These are phyloP conservation scores for Nyleta sp. DNA, from an alignment of 2,888 invertebrate genomes.

Conservation along the genomic window DNA sequence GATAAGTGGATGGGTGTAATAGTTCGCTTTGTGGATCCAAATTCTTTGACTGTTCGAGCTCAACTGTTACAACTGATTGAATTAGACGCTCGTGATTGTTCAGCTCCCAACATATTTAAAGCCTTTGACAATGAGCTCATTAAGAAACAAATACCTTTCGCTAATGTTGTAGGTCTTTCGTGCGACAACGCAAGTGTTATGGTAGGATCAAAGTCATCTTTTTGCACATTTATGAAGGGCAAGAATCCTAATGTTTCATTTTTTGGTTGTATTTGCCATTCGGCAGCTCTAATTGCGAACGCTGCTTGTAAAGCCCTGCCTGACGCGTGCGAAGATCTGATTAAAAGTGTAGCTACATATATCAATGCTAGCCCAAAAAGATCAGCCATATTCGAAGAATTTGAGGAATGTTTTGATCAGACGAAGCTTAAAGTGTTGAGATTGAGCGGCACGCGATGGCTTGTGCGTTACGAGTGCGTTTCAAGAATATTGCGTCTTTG, in stretches of 20 bases:
- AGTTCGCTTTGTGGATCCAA: slow-evolving; percentile 8
- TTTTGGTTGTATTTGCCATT: slow-evolving; percentile 1
- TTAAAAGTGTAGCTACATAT: not conserved
- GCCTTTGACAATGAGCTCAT: not conserved
- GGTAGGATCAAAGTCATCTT: not conserved
- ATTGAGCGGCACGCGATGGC: slow-evolving; percentile 11
- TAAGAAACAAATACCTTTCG: not conserved
- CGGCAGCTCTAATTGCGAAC: slow-evolving; percentile 1
- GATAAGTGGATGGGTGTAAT: slow-evolving; percentile 27
- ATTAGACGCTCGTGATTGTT: not conserved
- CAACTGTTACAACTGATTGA: not conserved
- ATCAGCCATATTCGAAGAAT: not conserved
- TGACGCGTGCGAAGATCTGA: not conserved
- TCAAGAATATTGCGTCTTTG: slow-evolving; percentile 1
- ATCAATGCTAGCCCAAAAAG: slow-evolving; percentile 5
- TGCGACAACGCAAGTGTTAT: slow-evolving; percentile 15
- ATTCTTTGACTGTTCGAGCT: not conserved
- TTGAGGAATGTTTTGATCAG: not conserved
- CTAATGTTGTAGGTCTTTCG: not conserved
- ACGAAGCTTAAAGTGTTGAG: not conserved
- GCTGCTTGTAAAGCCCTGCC: not conserved
- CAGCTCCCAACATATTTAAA: not conserved
- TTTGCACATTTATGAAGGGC: not conserved
- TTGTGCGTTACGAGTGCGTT: slow-evolving; percentile 12
- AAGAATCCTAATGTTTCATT: not conserved